Percentiles rank a stretch among this genome's conserved stretches.
Conservation (phyloP, 1,140 invertebrate species). For the Drosophila sp. region DNA sequence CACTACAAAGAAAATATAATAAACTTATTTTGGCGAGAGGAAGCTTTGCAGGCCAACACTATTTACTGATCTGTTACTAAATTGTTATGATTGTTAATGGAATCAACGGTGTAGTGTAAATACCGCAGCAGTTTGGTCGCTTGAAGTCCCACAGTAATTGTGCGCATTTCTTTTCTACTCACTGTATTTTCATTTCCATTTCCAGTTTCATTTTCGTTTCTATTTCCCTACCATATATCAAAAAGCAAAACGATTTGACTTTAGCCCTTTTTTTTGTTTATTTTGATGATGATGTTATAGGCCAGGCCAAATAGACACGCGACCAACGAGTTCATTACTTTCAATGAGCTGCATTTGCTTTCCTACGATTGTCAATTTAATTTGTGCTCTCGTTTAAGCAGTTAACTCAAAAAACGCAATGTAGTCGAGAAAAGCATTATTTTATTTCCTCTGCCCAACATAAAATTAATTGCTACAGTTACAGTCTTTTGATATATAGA, state of each 20-base stretch:
- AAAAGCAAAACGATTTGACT: conserved; percentile 37
- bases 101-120: neutral
- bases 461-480: conserved; percentile 21
- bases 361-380: conserved; percentile 42
- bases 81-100: neutral
- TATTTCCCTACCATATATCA: conserved; percentile 46
- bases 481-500: neutral
- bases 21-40: neutral
- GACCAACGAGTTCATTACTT: conserved; percentile 55
- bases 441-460: conserved; percentile 14
- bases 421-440: conserved; percentile 16
- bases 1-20: neutral
- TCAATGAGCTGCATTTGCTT: conserved; percentile 52
- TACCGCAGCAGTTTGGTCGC: conserved; percentile 21
- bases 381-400: conserved; percentile 11
- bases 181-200: conserved; percentile 55
- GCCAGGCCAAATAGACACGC: conserved; percentile 30
- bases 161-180: conserved; percentile 36
- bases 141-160: conserved; percentile 41
- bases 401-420: conserved; percentile 33
- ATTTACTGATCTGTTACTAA: too few relatives aligned
- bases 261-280: conserved; percentile 43
- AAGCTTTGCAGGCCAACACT: neutral
- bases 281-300: conserved; percentile 38
- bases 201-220: conserved; percentile 52